A percentile compares a stretch with the other conserved stretches of the same genome.
Conservation (phyloP, 2,797 vertebrate genomes). For the Manis pentadactyla region DNA sequence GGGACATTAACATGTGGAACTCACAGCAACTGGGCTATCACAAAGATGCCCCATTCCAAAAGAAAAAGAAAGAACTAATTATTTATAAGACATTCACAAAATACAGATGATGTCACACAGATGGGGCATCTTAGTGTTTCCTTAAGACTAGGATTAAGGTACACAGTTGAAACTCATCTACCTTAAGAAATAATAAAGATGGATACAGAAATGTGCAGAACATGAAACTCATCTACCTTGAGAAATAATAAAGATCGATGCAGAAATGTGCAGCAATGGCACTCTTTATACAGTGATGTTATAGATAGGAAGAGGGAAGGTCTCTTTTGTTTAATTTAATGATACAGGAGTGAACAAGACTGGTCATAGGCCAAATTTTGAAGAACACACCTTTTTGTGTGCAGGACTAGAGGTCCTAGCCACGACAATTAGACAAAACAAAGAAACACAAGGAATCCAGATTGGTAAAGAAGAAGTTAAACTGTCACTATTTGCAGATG, state of each 20-base stretch:
- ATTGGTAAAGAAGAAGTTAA: no score
- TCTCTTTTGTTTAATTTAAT: not conserved
- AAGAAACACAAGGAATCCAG: no score
- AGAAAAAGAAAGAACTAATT: not conserved
- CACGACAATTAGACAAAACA: no score
- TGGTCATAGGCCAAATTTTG: not conserved
- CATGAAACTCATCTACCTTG: slow-evolving; percentile 8
- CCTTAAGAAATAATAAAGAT: not conserved
- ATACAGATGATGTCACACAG: not conserved
- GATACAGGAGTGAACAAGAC: not conserved
- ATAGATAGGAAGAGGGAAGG: not conserved
- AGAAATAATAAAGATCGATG: not conserved
- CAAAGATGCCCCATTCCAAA: not conserved
- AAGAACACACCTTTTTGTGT: not conserved
- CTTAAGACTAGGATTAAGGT: not conserved
- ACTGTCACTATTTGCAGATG: no score
- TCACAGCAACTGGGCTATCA: not conserved
- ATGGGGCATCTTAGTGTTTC: not conserved
- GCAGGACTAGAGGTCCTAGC: no score
- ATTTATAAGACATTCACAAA: not conserved
- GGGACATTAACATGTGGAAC: not conserved
- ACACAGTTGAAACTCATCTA: not conserved
- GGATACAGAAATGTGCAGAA: not conserved
- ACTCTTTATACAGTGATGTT: not conserved
- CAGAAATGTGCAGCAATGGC: not conserved